Base-by-base conservation (phyloP, 2,888 invertebrate genomes). In the Megastigmus dorsalis region DNA sequence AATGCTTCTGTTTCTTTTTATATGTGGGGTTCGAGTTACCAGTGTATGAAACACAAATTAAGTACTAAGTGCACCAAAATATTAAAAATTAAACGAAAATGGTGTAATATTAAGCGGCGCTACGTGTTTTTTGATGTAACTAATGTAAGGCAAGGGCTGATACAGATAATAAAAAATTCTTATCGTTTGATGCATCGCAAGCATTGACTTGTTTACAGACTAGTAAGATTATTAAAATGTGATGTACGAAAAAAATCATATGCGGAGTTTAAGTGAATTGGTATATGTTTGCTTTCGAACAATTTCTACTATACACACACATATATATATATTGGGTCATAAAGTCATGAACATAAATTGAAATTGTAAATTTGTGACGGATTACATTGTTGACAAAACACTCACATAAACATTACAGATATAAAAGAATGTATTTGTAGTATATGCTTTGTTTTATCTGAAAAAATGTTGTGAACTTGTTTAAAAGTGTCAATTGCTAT, bases 11-110 rank as follows among this genome's bases (percentile, higher is more conserved):
- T 43, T 36, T 20, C 45, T 9, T 3, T 28, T 28, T 52, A 5
- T 23, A 10, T 18, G 23, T 13, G 50, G 26, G n/a, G 13, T 57
- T 23, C 7, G 23, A 59, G 4, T 33, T 13, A 23, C 20, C 18
- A 13, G 7, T 38, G 30, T 48, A 9, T 59, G 13, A 45, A 69
- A 71, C 60, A 67, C 18, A 70, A 71, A 68, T 23, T 18, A 66
- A 71, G 55, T 68, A 59, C 67, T 57, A 55, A 63, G 48, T 67
- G 63, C 71, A 71, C 63, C 18, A 41, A 57, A 67, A 55, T 65
- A 41, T 4, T n/a, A n/a, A 30, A 1, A 63, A 57, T 63, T 0
- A 71, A 59, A 66, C 15, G n/a, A 18, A 68, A n/a, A 41, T 20
- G 55, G 43, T 60, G 36, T 75, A 18, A 20, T 54, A 26, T 55